Evolutionary conservation across 2,797 vertebrate genomes (phyloP), one percentile per base, ranked within the genome.

Genomic region (Clarias pachynema): DNA sequence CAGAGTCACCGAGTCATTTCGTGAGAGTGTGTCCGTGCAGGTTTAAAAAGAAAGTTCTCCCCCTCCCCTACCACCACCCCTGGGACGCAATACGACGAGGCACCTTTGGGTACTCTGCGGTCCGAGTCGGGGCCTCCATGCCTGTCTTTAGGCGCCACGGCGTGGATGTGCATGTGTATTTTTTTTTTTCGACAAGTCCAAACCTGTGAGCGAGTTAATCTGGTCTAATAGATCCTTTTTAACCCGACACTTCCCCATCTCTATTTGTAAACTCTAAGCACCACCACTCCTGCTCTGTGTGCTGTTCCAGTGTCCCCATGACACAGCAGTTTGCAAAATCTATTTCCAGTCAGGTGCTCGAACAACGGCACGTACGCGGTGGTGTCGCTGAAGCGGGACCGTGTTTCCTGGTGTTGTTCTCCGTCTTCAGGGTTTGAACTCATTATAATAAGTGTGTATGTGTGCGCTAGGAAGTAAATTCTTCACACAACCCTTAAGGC

Each of bases 401-500:
- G 9, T n/a, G 56, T 69, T 86, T 88, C 83, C 78, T 81, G 62
- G 1, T 82, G 78, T 77, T 86, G 73, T 88, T 86, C 75, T 90
- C 62, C 62, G 59, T 81, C 56, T 85, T n/a, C 22, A 49, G 60
- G 59, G 57, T 74, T 57, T 86, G 69, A 79, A 79, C 75, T 86
- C 77, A 84, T 88, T 81, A 86, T 80, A 65, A 75, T 85, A 75
- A 70, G 74, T 73, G 79, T 79, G 56, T 66, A 62, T 60, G 68
- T 72, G 80, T 83, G 86, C n/a, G 31, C 29, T 70, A 79, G 66
- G 74, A 72, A 59, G 73, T 80, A 86, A 85, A 90, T 87, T 88
- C 82, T 86, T 87, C 79, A 89, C 83, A 85, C 34, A 66, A 74
- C 83, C 86, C 87, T 89, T 89, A 89, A 92, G 87, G 91, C 91